These are phyloP conservation scores for Horisme vitalbata DNA, from an alignment of 2,888 invertebrate genomes.

Conservation along the genomic window DNA sequence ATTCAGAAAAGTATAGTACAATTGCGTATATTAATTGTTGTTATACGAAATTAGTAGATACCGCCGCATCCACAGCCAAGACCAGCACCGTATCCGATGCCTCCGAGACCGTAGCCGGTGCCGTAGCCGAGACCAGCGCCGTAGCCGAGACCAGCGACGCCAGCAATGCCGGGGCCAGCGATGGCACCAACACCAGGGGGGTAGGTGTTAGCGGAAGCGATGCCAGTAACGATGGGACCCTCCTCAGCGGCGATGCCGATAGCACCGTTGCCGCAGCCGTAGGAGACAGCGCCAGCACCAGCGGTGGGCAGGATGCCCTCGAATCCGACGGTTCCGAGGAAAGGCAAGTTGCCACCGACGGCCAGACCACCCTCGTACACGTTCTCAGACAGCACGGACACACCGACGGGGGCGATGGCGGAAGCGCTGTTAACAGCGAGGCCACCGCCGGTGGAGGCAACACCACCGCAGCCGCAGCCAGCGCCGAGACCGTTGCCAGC, in stretches of 20 bases:
- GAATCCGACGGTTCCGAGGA: constrained; percentile 45
- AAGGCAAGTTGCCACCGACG: constrained; percentile 48
- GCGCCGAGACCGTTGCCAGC: constrained; percentile 13
- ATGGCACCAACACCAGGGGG: constrained; percentile 22
- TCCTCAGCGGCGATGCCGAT: constrained; percentile 30
- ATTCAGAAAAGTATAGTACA: too few species aligned
- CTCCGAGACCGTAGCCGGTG: constrained; percentile 11
- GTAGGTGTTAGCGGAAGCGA: constrained; percentile 16
- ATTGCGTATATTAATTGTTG: too few species aligned
- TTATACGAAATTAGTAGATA: constrained; percentile 1
- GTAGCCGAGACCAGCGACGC: constrained; percentile 1
- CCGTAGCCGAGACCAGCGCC: constrained; percentile 6
- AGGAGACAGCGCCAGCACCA: constrained; percentile 39
- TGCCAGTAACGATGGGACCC: constrained; percentile 25
- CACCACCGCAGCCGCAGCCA: constrained; percentile 19
- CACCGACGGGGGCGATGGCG: constrained; percentile 44
- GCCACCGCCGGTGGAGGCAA: constrained; percentile 1
- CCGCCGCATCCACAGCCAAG: constrained; percentile 34
- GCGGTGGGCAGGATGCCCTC: constrained; percentile 44
- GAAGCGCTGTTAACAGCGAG: constrained; percentile 39
- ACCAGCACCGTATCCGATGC: constrained; percentile 33
- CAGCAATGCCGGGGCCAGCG: constrained; percentile 1
- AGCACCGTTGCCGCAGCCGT: constrained; percentile 39
- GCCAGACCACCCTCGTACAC: constrained; percentile 46
- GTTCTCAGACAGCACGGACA: constrained; percentile 49